Percentiles rank a stretch among this genome's conserved stretches.
Evolutionary conservation across 1,140 invertebrate genomes (phyloP).

Genomic region (Asbolus verrucosus): DNA sequence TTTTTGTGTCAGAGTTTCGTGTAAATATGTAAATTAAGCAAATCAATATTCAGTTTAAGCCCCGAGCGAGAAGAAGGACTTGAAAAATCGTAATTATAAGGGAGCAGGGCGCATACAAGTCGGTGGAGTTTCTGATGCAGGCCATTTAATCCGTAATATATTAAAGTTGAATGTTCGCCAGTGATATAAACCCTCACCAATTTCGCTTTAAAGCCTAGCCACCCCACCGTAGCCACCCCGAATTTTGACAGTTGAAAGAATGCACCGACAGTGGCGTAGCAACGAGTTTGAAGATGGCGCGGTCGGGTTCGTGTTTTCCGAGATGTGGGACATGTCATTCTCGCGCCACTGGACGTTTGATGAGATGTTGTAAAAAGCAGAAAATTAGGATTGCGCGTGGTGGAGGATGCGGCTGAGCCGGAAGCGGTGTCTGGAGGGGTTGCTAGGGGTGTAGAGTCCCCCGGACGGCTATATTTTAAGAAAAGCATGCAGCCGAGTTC

Average conservation of each 20-base stretch:
- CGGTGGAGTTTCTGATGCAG: slow-evolving; percentile 39
- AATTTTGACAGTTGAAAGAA: slow-evolving; percentile 29
- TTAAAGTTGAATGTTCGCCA: slow-evolving; percentile 37
- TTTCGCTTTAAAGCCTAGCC: slow-evolving; percentile 14
- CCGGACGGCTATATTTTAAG: slow-evolving; percentile 30
- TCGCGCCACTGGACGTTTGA: too few relatives aligned
- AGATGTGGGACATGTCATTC: too few relatives aligned
- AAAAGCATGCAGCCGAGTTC: slow-evolving; percentile 38
- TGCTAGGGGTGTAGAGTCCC: not conserved
- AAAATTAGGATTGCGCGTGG: slow-evolving; percentile 25
- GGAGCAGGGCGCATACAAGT: slow-evolving; percentile 34
- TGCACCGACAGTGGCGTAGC: slow-evolving; percentile 15
- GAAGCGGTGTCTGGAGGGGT: slow-evolving; percentile 25
- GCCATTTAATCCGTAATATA: slow-evolving; percentile 43
- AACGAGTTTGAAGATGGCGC: too few relatives aligned
- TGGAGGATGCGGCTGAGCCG: not conserved
- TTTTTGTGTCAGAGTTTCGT: slow-evolving; percentile 31
- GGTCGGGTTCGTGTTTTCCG: too few relatives aligned
- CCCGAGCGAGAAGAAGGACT: not conserved
- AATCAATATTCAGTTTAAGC: slow-evolving; percentile 35
- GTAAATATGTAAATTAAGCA: slow-evolving; percentile 39
- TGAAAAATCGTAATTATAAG: slow-evolving; percentile 42
- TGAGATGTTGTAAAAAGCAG: slow-evolving; percentile 26
- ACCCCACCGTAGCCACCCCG: not conserved
- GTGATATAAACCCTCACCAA: slow-evolving; percentile 37